Evolutionary conservation across 2,113 vertebrate genomes (phyloP), one percentile per base, ranked within the genome.

Genomic region (Acrocephalus kingi): DNA sequence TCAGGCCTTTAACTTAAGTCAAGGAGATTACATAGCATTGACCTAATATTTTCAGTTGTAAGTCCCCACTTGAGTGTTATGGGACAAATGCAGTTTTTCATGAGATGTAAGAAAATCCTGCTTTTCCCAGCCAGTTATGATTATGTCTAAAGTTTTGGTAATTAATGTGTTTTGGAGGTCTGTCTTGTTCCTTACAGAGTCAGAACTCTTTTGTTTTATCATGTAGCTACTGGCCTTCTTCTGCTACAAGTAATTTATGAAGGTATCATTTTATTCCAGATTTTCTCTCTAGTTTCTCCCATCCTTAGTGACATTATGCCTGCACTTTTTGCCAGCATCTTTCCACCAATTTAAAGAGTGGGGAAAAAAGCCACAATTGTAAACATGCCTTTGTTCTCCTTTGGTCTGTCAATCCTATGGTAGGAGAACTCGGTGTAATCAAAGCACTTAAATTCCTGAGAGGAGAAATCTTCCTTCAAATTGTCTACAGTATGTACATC

Each of bases 71-170:
- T 93, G 87, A 96, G 89, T 81, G 69, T 84, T 73, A 20, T 68
- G 80, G 81, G 74, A 88, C 83, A 93, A 93, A 90, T 58, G 56
- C 54, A 94, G 91, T 76, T 86, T 81, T 94, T 94, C 49, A 43
- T 67, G 45, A 97, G 89, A 68, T 72, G 58, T 89, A 81, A 96
- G 72, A 78, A 95, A 85, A 93, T 79, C 84, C 63, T 87, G 2
- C 12, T 96, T 97, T 97, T 75, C 90, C 77, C 76, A 93, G 74
- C 64, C 95, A 96, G 28, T 95, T 97, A 92, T 58, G 93, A 94
- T 80, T 96, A 58, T 39, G 83, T 96, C 84, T 94, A 31, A 96
- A 95, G 56, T 87, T 51, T 43, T 94, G 72, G 74, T 78, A 87
- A 80, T 91, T 86, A 78, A 84, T 96, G 58, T 77, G 48, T 96